phyloP scores from a whole-genome alignment of 2,888 invertebrate genomes.

The Polymixis lichenea region DNA sequence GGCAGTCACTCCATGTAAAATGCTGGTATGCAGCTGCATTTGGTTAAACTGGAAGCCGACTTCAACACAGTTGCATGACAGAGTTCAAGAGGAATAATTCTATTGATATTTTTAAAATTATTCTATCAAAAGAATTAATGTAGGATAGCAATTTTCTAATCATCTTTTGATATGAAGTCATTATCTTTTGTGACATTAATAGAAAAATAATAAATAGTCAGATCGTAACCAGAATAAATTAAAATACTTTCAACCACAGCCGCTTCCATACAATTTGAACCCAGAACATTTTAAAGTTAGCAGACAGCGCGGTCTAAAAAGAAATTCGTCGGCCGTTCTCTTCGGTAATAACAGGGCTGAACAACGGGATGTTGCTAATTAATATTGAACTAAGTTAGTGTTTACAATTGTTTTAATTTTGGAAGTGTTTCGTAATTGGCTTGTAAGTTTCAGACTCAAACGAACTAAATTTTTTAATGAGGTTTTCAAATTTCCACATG shows the following conservation, averaged over 20 bases:
- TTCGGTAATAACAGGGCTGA: conserved; percentile 63
- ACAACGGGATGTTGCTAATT: conserved; percentile 62
- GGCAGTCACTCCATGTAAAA: too few species aligned
- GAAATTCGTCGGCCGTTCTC: conserved; percentile 58
- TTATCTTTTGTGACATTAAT: not conserved
- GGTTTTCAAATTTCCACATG: not conserved
- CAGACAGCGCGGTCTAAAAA: conserved; percentile 67
- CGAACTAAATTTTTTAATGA: not conserved
- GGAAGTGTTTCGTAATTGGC: not conserved
- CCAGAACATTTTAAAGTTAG: conserved; percentile 62
- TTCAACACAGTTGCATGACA: not conserved
- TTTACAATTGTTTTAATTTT: conserved; percentile 7
- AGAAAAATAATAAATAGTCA: too few species aligned
- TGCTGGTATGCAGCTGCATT: not conserved
- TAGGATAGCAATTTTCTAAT: not conserved
- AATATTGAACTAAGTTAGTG: conserved; percentile 42
- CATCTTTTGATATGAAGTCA: not conserved
- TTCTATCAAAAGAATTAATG: not conserved
- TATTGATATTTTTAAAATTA: too few species aligned
- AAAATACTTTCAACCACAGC: not conserved
- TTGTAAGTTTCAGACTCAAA: not conserved
- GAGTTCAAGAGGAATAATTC: too few species aligned
- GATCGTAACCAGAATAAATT: not conserved
- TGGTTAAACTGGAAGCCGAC: not conserved
- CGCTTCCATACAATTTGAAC: conserved; percentile 54